Conservation (phyloP, 2,113 vertebrate species). For the Chlorodrepanis virens region DNA sequence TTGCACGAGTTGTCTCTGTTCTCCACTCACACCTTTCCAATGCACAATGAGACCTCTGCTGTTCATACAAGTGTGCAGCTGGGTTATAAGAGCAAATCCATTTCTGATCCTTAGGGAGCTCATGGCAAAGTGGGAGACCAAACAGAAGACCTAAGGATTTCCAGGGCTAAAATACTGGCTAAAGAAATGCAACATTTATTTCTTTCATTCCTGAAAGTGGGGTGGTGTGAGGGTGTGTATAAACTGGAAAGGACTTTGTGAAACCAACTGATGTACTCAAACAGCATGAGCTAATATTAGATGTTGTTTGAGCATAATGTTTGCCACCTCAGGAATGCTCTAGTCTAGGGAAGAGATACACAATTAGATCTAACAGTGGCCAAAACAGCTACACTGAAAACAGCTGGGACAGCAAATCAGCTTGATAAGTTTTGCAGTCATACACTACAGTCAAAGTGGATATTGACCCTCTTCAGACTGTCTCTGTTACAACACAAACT, state of each 20-base stretch:
- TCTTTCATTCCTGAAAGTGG: background rate
- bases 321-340: background rate
- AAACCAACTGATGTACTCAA: background rate
- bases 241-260: background rate
- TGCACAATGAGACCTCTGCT: background rate
- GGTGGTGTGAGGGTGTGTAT: background rate
- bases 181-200: background rate
- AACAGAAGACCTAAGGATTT: background rate
- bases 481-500: background rate
- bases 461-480: background rate
- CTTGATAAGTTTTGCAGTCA: background rate
- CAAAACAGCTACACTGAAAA: background rate
- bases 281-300: background rate
- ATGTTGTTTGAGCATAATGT: background rate
- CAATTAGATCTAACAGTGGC: background rate
- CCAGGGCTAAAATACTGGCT: background rate
- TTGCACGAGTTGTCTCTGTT: fast-evolving
- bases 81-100: background rate
- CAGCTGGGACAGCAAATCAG: background rate
- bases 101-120: background rate
- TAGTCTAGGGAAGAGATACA: background rate
- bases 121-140: background rate
- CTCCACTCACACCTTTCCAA: fast-evolving
- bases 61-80: background rate
- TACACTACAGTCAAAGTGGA: background rate